phyloP scores from a whole-genome alignment of 2,797 vertebrate genomes.

The Pempheris klunzingeri region DNA sequence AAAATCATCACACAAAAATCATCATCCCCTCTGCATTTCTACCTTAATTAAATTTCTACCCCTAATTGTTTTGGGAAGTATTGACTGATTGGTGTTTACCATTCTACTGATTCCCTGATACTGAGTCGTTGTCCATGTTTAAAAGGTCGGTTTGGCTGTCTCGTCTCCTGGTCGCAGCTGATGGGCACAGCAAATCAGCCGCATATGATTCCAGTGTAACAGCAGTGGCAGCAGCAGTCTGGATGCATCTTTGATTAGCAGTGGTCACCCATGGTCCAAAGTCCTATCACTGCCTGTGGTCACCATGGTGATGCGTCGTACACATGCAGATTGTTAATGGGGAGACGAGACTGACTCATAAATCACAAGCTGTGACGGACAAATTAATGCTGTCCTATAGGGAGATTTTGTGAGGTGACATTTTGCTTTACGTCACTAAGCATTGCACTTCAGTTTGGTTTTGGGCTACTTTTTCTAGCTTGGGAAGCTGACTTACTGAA shows the following conservation, averaged over 20 bases:
- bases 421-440: constrained; percentile 18
- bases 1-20: background rate
- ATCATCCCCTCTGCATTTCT: background rate
- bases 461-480: constrained; percentile 3
- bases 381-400: constrained; percentile 27
- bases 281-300: constrained; percentile 52
- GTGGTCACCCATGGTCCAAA: constrained; percentile 56
- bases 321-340: constrained; percentile 50
- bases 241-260: constrained; percentile 51
- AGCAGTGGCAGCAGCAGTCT: constrained; percentile 32
- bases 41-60: background rate
- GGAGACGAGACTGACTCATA: constrained; percentile 29
- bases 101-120: background rate
- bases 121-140: constrained; percentile 26
- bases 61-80: background rate
- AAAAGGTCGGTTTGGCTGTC: constrained; percentile 10
- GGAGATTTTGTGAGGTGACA: constrained; percentile 15
- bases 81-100: background rate
- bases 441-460: constrained; percentile 16
- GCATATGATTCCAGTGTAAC: constrained; percentile 26
- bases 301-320: constrained; percentile 61
- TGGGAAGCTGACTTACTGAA: constrained; percentile 7
- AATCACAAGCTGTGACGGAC: constrained; percentile 37
- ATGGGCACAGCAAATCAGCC: constrained; percentile 29
- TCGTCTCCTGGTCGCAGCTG: constrained; percentile 20